Base-by-base conservation (phyloP, 2,797 vertebrate genomes). In the Poecilia wingei region DNA sequence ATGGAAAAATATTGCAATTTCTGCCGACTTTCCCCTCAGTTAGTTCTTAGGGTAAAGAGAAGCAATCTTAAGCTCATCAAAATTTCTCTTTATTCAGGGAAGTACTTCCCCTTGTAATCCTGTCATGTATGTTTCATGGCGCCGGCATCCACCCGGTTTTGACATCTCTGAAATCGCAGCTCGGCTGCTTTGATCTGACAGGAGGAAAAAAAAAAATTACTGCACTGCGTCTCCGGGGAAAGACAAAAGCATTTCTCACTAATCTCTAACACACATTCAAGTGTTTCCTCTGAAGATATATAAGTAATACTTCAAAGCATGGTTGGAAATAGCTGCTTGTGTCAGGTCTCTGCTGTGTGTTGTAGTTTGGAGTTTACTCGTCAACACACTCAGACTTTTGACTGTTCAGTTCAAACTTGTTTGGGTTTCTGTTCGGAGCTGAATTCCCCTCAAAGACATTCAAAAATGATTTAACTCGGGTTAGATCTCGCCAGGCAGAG, bases 131-230 rank as follows among this genome's bases (percentile, higher is more conserved):
- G 81, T 88, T 86, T 90, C 71, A 88, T 61, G 1, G 75, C 18
- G 2, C 82, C 75, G 70, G 76, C 80, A 72, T 85, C 74, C 47
- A 5, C 77, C 72, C 80, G 72, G 76, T 72, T 55, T 68, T 55
- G 74, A 83, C 61, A 18, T 45, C 46, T 75, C 72, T 77, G 8
- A 81, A 83, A 74, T 47, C 33, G 22, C 20, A 31, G 75, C 72
- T 80, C 33, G 2, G 61, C 49, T 25, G 77, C 83, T 91, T 88
- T 87, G 80, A 88, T 91, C 84, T 39, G 74, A 74, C 12, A 33
- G 61, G 28, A 8, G 22, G 10, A 33, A 16, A 3, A 49, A 69
- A 64, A 61, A 71, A 64, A 61, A 71, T 86, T 71, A 51, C 57
- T 73, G 69, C 69, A 49, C 46, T 0, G 28, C 57, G 51, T 78